Base-by-base conservation (phyloP, 2,888 invertebrate species). In the Cetonia aurata region DNA sequence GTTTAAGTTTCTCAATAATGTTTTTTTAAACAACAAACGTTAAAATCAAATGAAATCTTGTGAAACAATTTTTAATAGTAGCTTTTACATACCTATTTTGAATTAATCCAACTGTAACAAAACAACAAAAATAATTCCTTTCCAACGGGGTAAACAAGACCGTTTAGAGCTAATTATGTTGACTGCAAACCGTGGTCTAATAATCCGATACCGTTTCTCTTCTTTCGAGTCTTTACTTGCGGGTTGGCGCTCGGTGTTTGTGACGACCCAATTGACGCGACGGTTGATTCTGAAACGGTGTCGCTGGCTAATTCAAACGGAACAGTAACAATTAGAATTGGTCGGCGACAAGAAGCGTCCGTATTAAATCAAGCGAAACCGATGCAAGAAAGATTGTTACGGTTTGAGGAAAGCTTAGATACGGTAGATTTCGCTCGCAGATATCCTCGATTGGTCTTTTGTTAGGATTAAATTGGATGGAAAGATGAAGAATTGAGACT, bases 141-240 rank as follows among this genome's bases (percentile, higher is more conserved):
- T 6, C 2, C 13, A 13, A 44, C 6, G 1, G 13, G 13, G 44
- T 44, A 44, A 25, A 25, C 25, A 25, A 25, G 25, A n/a, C 25
- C 25, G 4, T 25, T 25, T 25, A 25, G 25, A 25, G 25, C 25
- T 4, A 25, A 25, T 25, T 33, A 55, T 31, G 31, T 33, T 17
- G 55, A 55, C 31, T 55, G 55, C 31, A 31, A 33, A 55, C n/a
- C 33, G 55, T 55, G 17, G 31, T 2, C 33, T 33, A 33, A 9
- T 55, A 25, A 55, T 55, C 31, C 31, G 33, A 55, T n/a, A n/a
- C 12, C 25, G 55, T 6, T 55, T 25, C 4, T 4, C 4, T 25
- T 25, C 15, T 55, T 55, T 55, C 55, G 12, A 31, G 55, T 31
- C 31, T 55, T 55, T 33, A 10, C 10, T 31, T 33, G 4, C 31